These are phyloP conservation scores for Zoanthus sansibaricus DNA, from an alignment of 92 coral and sea anemone genomes.

Conservation along the genomic window DNA sequence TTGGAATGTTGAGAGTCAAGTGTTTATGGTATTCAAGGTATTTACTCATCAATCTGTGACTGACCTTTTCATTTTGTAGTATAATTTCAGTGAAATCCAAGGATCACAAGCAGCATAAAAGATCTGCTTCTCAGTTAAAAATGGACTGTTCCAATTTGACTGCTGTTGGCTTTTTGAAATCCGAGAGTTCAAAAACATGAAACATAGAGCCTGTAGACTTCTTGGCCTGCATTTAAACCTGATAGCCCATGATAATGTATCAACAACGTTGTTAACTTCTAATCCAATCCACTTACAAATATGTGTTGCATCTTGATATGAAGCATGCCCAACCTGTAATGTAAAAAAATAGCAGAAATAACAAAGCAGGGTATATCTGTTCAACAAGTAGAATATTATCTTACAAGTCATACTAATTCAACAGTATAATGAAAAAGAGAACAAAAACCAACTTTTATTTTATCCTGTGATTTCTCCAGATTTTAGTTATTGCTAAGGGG, in stretches of 20 bases:
- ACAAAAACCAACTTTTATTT: no score
- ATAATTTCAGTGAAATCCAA: constrained; percentile 30
- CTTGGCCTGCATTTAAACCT: constrained; percentile 28
- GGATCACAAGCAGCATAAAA: constrained; percentile 48
- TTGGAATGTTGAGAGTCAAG: no score
- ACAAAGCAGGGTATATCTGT: background rate
- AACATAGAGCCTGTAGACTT: constrained; percentile 45
- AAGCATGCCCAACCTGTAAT: constrained; percentile 40
- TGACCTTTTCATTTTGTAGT: constrained; percentile 37
- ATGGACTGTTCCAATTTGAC: constrained; percentile 39
- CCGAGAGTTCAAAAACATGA: constrained; percentile 33
- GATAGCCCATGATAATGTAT: constrained; percentile 42
- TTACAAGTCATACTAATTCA: no score
- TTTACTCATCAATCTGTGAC: background rate
- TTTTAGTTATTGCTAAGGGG: no score
- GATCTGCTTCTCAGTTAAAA: constrained; percentile 34
- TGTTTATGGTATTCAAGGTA: no score
- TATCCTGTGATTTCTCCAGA: no score
- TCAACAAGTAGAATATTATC: no score
- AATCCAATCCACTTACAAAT: constrained; percentile 27
- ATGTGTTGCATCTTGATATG: constrained; percentile 23
- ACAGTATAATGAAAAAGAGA: no score
- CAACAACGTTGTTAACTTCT: constrained; percentile 38
- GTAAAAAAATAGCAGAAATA: background rate
- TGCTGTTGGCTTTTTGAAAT: constrained; percentile 44